Conservation (phyloP, 2,113 vertebrate genomes). For the Macquaria ambigua region DNA sequence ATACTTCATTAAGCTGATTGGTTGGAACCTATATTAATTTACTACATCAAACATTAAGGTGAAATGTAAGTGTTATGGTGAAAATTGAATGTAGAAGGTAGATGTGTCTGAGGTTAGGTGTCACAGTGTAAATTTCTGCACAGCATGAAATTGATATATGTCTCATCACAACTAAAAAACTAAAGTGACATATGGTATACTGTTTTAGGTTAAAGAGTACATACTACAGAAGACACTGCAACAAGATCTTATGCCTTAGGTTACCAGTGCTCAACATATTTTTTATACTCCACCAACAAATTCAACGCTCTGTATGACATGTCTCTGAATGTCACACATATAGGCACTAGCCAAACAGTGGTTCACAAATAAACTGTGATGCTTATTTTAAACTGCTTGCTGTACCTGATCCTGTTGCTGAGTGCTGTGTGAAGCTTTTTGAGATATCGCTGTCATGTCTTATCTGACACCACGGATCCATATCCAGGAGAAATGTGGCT, state of each 20-base stretch:
- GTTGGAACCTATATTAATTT: slow-evolving; percentile 11
- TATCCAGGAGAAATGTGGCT: neutral
- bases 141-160: neutral
- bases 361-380: neutral
- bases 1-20: slow-evolving; percentile 42
- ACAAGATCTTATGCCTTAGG: neutral
- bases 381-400: slow-evolving; percentile 20
- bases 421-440: neutral
- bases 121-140: neutral
- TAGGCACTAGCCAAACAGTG: neutral
- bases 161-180: neutral
- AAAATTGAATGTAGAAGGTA: neutral
- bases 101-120: neutral
- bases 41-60: neutral
- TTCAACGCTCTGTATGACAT: neutral
- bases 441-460: neutral
- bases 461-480: slow-evolving; percentile 7
- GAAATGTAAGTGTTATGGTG: neutral
- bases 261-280: neutral
- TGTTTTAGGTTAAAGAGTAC: neutral
- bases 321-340: neutral
- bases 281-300: neutral
- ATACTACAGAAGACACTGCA: neutral
- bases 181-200: neutral
- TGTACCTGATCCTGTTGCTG: neutral